Evolutionary conservation across 1,140 invertebrate genomes (phyloP).

Genomic region (Cyclargus thomasi): DNA sequence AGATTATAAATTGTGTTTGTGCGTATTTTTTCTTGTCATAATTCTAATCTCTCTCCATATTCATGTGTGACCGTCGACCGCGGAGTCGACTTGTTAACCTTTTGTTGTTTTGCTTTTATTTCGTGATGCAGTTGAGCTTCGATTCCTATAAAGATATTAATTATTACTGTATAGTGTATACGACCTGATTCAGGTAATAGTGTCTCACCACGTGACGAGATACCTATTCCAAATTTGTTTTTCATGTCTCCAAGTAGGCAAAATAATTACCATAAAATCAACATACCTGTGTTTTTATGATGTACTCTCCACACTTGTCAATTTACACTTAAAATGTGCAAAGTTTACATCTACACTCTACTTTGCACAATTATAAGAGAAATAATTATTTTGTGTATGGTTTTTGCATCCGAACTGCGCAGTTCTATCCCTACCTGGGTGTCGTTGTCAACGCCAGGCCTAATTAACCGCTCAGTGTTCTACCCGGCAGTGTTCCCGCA

Average conservation of each 20-base stretch:
- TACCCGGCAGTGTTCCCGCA: slow-evolving; percentile 88
- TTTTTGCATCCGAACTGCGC: not conserved
- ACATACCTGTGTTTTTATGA: no score
- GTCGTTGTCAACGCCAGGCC: slow-evolving; percentile 30
- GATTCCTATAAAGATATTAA: not conserved
- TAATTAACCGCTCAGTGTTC: slow-evolving; percentile 72
- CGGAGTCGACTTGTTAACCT: not conserved
- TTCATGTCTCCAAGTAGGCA: no score
- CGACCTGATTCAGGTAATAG: not conserved
- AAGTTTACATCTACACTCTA: no score
- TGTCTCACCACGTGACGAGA: not conserved
- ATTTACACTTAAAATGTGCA: no score
- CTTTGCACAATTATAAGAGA: no score
- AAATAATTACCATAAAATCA: no score
- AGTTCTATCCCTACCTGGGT: not conserved
- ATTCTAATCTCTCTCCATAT: slow-evolving; percentile 1
- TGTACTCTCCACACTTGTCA: no score
- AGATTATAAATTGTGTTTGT: not conserved
- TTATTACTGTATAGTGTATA: not conserved
- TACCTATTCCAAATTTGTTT: not conserved
- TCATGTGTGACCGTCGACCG: not conserved
- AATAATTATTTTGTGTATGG: not conserved
- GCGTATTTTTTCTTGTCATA: not conserved
- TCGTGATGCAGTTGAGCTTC: not conserved
- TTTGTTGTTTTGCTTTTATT: not conserved